phyloP scores from a whole-genome alignment of 2,888 invertebrate genomes.

The Apamea sordens region DNA sequence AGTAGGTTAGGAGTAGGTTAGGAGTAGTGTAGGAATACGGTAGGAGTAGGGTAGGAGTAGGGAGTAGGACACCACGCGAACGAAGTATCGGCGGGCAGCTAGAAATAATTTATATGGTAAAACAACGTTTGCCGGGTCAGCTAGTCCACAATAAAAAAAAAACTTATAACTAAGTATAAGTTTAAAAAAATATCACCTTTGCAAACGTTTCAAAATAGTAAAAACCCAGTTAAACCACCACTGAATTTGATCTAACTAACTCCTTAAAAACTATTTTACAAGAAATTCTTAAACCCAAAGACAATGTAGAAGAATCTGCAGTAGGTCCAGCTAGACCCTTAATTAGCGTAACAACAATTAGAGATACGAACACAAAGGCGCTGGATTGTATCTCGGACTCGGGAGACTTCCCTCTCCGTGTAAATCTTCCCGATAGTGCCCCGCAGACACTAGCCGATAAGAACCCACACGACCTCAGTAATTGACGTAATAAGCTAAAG shows the following conservation, averaged over 20 bases:
- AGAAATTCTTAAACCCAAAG: slow-evolving; percentile 17
- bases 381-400: slow-evolving; percentile 68
- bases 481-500: slow-evolving; percentile 85
- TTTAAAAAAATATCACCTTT: too few species aligned
- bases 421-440: slow-evolving; percentile 85
- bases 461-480: slow-evolving; percentile 82
- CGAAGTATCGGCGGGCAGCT: too few species aligned
- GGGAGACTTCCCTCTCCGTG: slow-evolving; percentile 73
- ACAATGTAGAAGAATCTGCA: slow-evolving; percentile 44
- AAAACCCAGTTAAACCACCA: not conserved
- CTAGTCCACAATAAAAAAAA: too few species aligned
- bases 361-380: slow-evolving; percentile 73
- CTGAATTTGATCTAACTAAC: not conserved
- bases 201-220: not conserved
- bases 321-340: slow-evolving; percentile 47
- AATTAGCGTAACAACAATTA: slow-evolving; percentile 75
- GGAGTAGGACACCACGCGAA: too few species aligned
- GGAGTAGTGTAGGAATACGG: too few species aligned
- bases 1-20: too few species aligned
- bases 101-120: too few species aligned
- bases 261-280: not conserved
- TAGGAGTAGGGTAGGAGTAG: too few species aligned
- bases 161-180: too few species aligned
- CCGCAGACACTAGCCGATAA: slow-evolving; percentile 81
- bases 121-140: too few species aligned